These are phyloP conservation scores for Capreolus pygargus DNA, from an alignment of 2,113 vertebrate genomes.

Conservation along the genomic window DNA sequence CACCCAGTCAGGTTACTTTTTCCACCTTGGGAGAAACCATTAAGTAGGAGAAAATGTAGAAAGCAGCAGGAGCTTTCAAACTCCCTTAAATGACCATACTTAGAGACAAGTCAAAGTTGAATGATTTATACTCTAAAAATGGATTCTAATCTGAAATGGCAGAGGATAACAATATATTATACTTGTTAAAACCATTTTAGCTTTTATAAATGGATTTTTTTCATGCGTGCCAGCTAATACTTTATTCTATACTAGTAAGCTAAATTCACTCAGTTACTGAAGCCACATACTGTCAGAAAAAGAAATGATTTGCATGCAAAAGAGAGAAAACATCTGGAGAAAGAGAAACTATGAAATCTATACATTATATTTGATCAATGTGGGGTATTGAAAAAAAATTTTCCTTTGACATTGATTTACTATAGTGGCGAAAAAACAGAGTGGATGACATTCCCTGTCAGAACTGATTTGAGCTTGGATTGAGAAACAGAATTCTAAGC, in stretches of 20 bases:
- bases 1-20: neutral
- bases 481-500: neutral
- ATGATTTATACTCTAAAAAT: constrained; percentile 13
- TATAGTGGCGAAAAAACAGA: neutral
- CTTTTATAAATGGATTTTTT: constrained; percentile 40
- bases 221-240: neutral
- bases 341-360: neutral
- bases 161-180: constrained; percentile 3
- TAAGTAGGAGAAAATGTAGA: neutral
- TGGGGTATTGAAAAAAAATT: neutral
- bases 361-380: neutral
- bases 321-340: neutral
- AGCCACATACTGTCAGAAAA: neutral
- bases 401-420: constrained; percentile 1
- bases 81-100: neutral
- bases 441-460: neutral
- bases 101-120: neutral
- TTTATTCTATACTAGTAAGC: neutral
- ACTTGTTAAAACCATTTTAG: constrained; percentile 18
- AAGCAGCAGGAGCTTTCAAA: neutral
- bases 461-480: neutral
- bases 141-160: neutral
- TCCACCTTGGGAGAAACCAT: neutral
- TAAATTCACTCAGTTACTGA: constrained; percentile 23
- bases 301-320: neutral